Evolutionary conservation across 2,113 vertebrate genomes (phyloP).

Genomic region (Nannospalax galili): DNA sequence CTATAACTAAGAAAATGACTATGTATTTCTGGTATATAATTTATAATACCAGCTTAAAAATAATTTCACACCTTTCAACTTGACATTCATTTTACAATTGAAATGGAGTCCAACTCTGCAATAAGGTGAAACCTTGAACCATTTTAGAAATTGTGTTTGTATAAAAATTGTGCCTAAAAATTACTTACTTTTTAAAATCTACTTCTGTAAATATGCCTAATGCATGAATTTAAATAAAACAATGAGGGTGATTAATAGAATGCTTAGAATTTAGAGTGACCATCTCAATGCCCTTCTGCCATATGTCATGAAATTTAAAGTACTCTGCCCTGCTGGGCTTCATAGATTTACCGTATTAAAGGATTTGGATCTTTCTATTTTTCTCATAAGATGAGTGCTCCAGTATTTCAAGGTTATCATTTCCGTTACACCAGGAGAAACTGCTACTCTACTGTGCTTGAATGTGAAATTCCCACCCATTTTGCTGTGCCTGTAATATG

Average conservation of each 20-base stretch:
- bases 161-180: constrained; percentile 12
- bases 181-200: constrained; percentile 48
- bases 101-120: constrained; percentile 48
- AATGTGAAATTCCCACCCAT: constrained; percentile 29
- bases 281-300: neutral
- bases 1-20: constrained; percentile 64
- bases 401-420: constrained; percentile 69
- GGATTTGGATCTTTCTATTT: constrained; percentile 54
- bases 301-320: constrained; percentile 50
- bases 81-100: constrained; percentile 59
- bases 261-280: constrained; percentile 8
- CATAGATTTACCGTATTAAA: neutral
- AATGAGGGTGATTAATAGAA: constrained; percentile 35
- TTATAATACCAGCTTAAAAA: constrained; percentile 62
- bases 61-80: constrained; percentile 79
- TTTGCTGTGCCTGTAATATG: neutral
- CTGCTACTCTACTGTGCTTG: neutral
- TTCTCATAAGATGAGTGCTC: constrained; percentile 55
- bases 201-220: neutral
- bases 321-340: neutral
- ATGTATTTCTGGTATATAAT: constrained; percentile 62
- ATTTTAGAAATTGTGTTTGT: constrained; percentile 59
- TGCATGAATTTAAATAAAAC: constrained; percentile 44
- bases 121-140: constrained; percentile 61
- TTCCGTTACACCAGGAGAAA: constrained; percentile 35